phyloP scores from a whole-genome alignment of 2,113 vertebrate species.

The Pithys albifrons region DNA sequence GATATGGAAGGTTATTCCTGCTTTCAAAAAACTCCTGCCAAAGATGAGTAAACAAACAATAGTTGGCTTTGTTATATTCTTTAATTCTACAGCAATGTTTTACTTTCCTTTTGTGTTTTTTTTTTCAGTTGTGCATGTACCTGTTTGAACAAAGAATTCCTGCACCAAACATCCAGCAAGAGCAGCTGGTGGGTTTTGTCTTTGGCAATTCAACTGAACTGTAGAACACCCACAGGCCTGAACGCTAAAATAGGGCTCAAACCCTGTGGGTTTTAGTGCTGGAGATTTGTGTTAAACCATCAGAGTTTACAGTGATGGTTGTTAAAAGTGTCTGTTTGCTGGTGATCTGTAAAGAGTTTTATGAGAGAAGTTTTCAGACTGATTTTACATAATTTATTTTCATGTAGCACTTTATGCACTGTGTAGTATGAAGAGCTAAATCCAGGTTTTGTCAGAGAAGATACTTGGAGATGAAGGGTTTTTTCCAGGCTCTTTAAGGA shows the following conservation, averaged over 20 bases:
- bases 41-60: not conserved
- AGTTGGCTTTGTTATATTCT: not conserved
- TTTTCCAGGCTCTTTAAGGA: not conserved
- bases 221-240: not conserved
- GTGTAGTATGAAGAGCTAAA: not conserved
- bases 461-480: not conserved
- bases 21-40: not conserved
- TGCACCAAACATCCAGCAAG: constrained; percentile 30
- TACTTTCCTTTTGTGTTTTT: not conserved
- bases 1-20: not conserved
- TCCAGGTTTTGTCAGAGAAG: not conserved
- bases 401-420: fast-evolving
- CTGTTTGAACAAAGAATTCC: constrained; percentile 51
- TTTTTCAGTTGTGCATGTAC: constrained; percentile 20
- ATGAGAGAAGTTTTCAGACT: not conserved
- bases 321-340: not conserved
- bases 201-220: not conserved
- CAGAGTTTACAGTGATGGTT: not conserved
- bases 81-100: not conserved
- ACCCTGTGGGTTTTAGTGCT: not conserved
- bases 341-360: not conserved
- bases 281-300: not conserved
- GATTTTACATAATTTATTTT: not conserved
- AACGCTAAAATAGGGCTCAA: not conserved
- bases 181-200: constrained; percentile 48